These are phyloP conservation scores for Piaya cayana DNA, from an alignment of 2,113 vertebrate genomes.

Conservation along the genomic window DNA sequence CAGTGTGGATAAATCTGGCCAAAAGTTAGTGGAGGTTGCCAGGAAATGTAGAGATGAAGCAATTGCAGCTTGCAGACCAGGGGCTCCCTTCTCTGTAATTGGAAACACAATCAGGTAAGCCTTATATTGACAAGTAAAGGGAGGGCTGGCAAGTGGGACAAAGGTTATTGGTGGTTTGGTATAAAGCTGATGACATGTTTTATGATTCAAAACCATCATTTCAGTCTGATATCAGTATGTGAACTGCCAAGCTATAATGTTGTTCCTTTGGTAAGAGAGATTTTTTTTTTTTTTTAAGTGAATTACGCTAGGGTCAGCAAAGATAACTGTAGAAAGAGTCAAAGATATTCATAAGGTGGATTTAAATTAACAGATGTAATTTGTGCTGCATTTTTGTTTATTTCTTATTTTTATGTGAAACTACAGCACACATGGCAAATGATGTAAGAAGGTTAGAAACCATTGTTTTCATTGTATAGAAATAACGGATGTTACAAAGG, in stretches of 20 bases:
- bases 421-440: conserved; percentile 3
- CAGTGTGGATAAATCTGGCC: conserved; percentile 86
- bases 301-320: conserved; percentile 79
- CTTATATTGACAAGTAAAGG: conserved; percentile 81
- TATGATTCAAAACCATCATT: conserved; percentile 89
- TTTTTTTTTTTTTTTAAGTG: conserved; percentile 76
- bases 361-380: conserved; percentile 40
- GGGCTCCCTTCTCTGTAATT: conserved; percentile 89
- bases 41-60: conserved; percentile 92
- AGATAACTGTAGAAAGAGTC: conserved; percentile 77
- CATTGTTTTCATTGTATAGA: neutral
- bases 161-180: conserved; percentile 87
- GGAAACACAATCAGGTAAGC: conserved; percentile 96
- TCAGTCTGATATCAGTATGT: conserved; percentile 89
- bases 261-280: conserved; percentile 77
- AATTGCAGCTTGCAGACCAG: conserved; percentile 88
- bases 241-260: conserved; percentile 84
- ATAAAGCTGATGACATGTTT: conserved; percentile 91
- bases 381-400: neutral
- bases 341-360: conserved; percentile 59
- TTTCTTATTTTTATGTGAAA: conserved; percentile 21
- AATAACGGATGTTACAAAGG: conserved; percentile 35
- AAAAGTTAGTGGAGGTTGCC: conserved; percentile 85
- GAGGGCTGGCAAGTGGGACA: conserved; percentile 84
- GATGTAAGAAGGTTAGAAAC: conserved; percentile 13